Base-by-base conservation (phyloP, 2,888 invertebrate species). In the Sicus ferrugineus region DNA sequence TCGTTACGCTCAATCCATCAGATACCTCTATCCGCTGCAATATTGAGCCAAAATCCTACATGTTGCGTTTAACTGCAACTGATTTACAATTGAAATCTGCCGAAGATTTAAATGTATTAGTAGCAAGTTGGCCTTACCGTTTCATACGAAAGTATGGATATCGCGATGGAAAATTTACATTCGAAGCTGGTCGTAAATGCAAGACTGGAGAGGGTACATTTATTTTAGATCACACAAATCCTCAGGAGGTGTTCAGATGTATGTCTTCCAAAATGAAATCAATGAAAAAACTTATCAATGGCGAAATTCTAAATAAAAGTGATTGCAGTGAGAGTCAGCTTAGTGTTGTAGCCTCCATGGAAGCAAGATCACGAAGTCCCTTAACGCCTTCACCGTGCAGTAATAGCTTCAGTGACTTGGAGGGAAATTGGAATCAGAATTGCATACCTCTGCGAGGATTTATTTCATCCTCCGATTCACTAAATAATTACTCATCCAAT, bases 131-230 rank as follows among this genome's bases (percentile, higher is more conserved):
- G 94, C 94, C 94, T 58, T 94, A 93, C 83, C 89, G 92, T 76
- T 94, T 90, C 80, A 94, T 95, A 74, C 88, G 94, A 72, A 88
- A 93, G 72, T 94, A 95, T 83, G 94, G 94, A n/a, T 93, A 93
- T 78, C 90, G 92, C 75, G 91, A 92, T 82, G 93, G 93, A 52
- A 93, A 92, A 83, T 94, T 95, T 80, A 93, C 93, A 42, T 94
- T 95, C 84, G 94, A 95, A 87, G 94, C 94, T 23, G 94, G 94
- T 0, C 88, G 94, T 70, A 94, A 94, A 84, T 94, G 94, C 85
- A 91, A 92, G 75, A 93, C 93, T 1, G 94, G 94, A 0, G 94
- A 94, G 85, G 94, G 94, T 1, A 90, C 90, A 4, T 94, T 94
- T 78, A 92, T 90, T 69, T 84, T 94, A 71, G 93, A 93, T 80